Conservation (phyloP, 2,113 vertebrate genomes). For the Amazona guildingii region DNA sequence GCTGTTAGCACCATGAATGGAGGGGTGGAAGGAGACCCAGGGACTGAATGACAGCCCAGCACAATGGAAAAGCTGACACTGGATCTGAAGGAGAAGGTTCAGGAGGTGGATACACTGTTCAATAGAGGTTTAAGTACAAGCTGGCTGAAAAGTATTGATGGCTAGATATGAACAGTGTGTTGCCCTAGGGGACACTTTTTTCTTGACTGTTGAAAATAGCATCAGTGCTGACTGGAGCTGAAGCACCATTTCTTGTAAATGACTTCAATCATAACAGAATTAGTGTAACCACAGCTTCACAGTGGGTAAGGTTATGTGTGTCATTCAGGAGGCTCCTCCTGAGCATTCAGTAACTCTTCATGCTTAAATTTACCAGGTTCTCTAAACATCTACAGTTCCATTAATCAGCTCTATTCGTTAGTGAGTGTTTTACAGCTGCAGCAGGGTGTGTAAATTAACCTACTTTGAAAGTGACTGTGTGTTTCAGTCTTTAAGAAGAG, state of each 20-base stretch:
- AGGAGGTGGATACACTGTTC: not conserved
- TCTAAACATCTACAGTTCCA: not conserved
- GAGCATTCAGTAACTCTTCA: not conserved
- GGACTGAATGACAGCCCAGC: not conserved
- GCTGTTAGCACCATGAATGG: not conserved
- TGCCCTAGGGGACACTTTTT: conserved; percentile 42
- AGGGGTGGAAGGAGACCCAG: not conserved
- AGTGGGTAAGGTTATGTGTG: not conserved
- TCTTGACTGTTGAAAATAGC: conserved; percentile 54
- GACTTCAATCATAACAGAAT: conserved; percentile 71
- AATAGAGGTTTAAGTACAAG: not conserved
- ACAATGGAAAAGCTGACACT: not conserved
- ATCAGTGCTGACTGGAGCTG: conserved; percentile 60
- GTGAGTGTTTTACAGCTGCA: not conserved
- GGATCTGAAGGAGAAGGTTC: not conserved
- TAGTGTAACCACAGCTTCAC: conserved; percentile 73
- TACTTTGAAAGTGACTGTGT: not conserved
- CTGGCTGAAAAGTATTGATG: conserved; percentile 10
- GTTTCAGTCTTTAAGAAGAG: not conserved
- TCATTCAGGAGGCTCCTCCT: not conserved
- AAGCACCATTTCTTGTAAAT: conserved; percentile 84
- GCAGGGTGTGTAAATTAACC: not conserved
- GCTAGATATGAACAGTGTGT: not conserved
- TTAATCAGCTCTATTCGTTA: not conserved
- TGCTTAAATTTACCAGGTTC: not conserved